A percentile compares a stretch with the other conserved stretches of the same genome.
Evolutionary conservation across 2,113 vertebrate species (phyloP).

Genomic region (Zingel zingel): DNA sequence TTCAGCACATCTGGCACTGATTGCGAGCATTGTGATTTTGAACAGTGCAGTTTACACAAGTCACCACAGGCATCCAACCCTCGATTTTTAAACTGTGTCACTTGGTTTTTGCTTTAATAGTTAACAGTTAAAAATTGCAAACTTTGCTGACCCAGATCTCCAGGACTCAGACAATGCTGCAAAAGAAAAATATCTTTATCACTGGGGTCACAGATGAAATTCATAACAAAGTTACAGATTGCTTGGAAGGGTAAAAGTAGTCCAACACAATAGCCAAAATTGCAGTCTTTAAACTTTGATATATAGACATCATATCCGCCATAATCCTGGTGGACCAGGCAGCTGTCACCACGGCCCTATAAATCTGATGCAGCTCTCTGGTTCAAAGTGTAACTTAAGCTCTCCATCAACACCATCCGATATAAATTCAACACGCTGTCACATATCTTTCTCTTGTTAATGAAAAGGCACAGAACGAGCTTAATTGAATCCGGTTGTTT

Average conservation of each 20-base stretch:
- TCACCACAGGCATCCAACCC: constrained; percentile 1
- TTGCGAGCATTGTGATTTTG: constrained; percentile 42
- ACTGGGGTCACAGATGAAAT: constrained; percentile 56
- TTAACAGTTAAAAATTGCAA: constrained; percentile 16
- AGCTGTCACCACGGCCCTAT: constrained; percentile 71
- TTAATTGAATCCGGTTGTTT: constrained; percentile 70
- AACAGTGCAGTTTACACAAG: constrained; percentile 35
- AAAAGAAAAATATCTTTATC: constrained; percentile 56
- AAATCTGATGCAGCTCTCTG: constrained; percentile 64
- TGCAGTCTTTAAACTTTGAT: constrained; percentile 70
- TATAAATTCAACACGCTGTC: constrained; percentile 74
- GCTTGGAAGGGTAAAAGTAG: constrained; percentile 38
- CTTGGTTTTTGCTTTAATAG: constrained; percentile 19
- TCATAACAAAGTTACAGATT: constrained; percentile 59
- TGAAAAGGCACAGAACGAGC: constrained; percentile 62
- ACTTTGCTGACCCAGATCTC: constrained; percentile 48
- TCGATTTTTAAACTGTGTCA: constrained; percentile 29
- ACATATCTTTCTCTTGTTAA: constrained; percentile 61
- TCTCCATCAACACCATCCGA: constrained; percentile 65
- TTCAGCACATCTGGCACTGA: constrained; percentile 61
- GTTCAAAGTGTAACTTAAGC: constrained; percentile 68
- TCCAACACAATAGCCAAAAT: constrained; percentile 41
- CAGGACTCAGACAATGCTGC: constrained; percentile 31
- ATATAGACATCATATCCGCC: constrained; percentile 68
- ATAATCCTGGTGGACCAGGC: constrained; percentile 68